Percentiles rank a stretch among this genome's conserved stretches.
phyloP scores from a whole-genome alignment of 1,140 invertebrate genomes.

The Scylla paramamosain region DNA sequence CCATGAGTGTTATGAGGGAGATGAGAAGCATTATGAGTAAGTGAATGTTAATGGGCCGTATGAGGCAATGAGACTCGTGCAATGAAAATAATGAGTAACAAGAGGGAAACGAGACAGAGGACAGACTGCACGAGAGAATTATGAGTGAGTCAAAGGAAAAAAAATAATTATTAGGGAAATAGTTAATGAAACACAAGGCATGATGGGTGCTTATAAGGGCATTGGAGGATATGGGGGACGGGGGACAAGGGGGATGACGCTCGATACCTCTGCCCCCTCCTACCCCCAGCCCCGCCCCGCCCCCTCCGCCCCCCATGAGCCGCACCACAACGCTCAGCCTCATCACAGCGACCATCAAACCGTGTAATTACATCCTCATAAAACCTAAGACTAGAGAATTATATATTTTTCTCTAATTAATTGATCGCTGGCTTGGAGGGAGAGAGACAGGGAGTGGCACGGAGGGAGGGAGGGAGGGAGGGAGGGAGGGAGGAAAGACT shows the following conservation, averaged over 20 bases:
- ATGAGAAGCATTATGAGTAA: no score
- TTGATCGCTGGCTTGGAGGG: not conserved
- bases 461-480: not conserved
- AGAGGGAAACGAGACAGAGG: not conserved
- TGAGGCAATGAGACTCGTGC: no score
- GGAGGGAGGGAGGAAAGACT: not conserved
- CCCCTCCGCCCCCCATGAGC: no score
- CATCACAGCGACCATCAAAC: conserved; percentile 1
- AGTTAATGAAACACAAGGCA: no score
- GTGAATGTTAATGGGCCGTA: no score
- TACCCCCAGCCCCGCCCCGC: no score
- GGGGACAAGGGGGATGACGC: not conserved
- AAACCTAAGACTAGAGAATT: not conserved
- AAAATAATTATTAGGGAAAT: no score
- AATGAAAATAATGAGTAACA: not conserved
- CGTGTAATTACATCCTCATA: conserved; percentile 23
- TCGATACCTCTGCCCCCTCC: not conserved
- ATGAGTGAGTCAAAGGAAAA: no score
- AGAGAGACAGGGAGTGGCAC: not conserved
- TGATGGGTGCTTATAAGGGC: no score
- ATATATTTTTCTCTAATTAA: conserved; percentile 25
- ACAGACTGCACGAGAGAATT: not conserved
- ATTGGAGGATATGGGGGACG: no score
- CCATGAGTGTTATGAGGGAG: no score
- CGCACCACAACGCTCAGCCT: not conserved